phyloP scores from a whole-genome alignment of 2,113 vertebrate species.

The Hystrix cristata region DNA sequence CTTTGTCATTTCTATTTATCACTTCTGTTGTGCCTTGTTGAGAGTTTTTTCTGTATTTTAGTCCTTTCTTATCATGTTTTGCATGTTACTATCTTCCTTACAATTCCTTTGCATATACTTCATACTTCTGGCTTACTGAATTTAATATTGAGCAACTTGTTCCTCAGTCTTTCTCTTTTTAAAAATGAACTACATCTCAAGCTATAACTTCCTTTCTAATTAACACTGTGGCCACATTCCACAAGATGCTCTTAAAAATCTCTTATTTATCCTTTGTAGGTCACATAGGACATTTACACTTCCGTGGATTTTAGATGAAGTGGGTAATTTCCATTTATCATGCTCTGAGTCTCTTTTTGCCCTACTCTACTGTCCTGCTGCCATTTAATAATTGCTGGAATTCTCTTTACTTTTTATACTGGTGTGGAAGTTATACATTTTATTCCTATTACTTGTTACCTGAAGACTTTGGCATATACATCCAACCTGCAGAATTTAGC shows the following conservation, averaged over 20 bases:
- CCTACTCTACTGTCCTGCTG: accelerated
- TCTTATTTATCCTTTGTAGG: not conserved
- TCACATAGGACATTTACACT: too few relatives aligned
- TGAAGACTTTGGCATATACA: not conserved
- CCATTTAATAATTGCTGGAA: accelerated
- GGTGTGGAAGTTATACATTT: not conserved
- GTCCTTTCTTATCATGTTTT: not conserved
- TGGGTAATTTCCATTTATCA: not conserved
- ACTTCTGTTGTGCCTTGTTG: not conserved
- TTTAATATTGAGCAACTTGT: not conserved
- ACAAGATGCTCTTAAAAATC: not conserved
- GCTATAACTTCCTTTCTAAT: not conserved
- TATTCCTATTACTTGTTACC: not conserved
- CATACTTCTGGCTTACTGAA: not conserved
- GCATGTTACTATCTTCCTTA: not conserved
- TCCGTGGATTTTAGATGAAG: not conserved
- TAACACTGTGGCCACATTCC: not conserved
- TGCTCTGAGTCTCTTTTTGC: not conserved
- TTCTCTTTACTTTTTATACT: not conserved
- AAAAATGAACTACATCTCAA: not conserved
- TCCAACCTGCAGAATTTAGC: not conserved
- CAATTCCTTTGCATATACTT: not conserved
- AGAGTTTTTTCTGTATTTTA: not conserved
- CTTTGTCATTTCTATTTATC: not conserved
- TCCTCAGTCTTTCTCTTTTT: not conserved